Conservation (phyloP, 2,113 vertebrate species). For the Ceuthmochares aereus region DNA sequence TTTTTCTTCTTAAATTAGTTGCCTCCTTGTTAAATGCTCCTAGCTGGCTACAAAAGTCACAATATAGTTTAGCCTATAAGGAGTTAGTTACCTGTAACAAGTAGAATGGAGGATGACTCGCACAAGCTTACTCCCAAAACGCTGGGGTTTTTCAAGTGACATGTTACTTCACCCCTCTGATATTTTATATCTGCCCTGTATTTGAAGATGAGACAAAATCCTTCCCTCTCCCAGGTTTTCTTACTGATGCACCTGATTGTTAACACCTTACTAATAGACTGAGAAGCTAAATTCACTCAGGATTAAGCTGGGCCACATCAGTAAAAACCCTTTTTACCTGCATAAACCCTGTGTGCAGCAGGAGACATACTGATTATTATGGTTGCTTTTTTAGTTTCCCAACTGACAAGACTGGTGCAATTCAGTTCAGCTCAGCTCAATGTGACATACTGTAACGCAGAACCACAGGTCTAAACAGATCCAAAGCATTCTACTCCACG, state of each 20-base stretch:
- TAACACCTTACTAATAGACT: background rate
- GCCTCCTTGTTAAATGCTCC: slow-evolving; percentile 41
- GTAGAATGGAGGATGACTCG: slow-evolving; percentile 26
- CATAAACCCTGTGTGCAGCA: background rate
- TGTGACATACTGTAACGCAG: background rate
- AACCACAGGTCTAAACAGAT: background rate
- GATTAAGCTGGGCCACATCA: background rate
- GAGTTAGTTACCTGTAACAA: slow-evolving; percentile 51
- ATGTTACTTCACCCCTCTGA: background rate
- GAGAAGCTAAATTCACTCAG: background rate
- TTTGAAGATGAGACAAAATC: background rate
- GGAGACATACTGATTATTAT: background rate
- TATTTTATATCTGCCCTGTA: background rate
- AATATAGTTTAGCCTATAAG: slow-evolving; percentile 18
- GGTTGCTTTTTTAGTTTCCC: background rate
- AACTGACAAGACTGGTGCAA: background rate
- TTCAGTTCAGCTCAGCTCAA: background rate
- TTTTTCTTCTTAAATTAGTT: background rate
- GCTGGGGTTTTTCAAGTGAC: background rate
- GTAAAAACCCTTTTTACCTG: background rate
- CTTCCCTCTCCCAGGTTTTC: background rate
- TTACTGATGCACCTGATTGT: background rate
- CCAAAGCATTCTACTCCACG: slow-evolving; percentile 1
- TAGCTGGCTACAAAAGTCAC: slow-evolving; percentile 55
- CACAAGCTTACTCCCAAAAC: background rate